Evolutionary conservation across 2,113 vertebrate genomes (phyloP), one percentile per base, ranked within the genome.

Genomic region (Microcebus jonahi): DNA sequence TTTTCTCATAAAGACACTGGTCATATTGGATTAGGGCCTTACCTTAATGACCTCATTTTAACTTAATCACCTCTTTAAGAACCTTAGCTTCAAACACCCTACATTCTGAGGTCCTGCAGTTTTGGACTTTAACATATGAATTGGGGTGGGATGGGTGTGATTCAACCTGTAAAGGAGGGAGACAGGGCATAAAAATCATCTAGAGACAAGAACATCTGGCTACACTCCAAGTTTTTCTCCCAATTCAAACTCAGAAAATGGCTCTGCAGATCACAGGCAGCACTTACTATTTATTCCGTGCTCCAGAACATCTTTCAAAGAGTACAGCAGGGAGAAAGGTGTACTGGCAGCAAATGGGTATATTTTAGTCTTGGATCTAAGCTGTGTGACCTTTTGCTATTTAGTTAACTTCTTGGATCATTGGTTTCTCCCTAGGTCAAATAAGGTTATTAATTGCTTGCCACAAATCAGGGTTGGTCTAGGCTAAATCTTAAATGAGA

Each of bases 401-500:
- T 91, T 75, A 91, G 10, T 80, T 50, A 79, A 90, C 80, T 90
- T 92, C 59, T 79, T 21, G 61, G 76, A 92, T 6, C 4, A 3
- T 68, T 57, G 42, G 17, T 68, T 92, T 90, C 50, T 80, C 7
- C 50, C 11, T 63, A n/a, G 63, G 50, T 48, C 63, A 73, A 96
- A 86, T 82, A 65, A 92, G n/a, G 17, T 67, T 80, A 73, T 92
- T 87, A 57, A 89, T 82, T 87, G 75, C 8, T 34, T 87, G 34
- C 55, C 48, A 10, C 9, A 83, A 77, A 82, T 77, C 21, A 81
- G 31, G 31, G 57, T 85, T 81, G 63, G n/a, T 55, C 6, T 75
- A 80, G 31, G 39, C 18, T 92, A 57, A 90, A 48, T 90, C 68
- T 92, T 90, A 67, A 67, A 88, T 63, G 29, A 88, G 39, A 94